A percentile compares a stretch with the other conserved stretches of the same genome.
phyloP scores from a whole-genome alignment of 2,888 invertebrate genomes.

The Thereva nobilitata region DNA sequence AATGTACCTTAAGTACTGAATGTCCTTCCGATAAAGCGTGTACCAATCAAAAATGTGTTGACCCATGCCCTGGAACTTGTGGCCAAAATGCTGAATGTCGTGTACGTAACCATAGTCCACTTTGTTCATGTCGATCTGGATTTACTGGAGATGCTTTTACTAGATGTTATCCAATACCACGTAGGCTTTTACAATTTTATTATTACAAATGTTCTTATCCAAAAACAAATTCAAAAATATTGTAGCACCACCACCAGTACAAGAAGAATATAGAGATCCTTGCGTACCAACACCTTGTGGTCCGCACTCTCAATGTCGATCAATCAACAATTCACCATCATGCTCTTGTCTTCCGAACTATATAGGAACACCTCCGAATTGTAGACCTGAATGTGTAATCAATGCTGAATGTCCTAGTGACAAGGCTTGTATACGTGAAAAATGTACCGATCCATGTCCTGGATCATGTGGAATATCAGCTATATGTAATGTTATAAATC shows the following conservation, averaged over 20 bases:
- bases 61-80: conserved; percentile 68
- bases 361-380: conserved; percentile 72
- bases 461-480: conserved; percentile 74
- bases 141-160: conserved; percentile 78
- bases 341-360: conserved; percentile 69
- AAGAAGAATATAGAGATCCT: conserved; percentile 58
- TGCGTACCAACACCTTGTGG: conserved; percentile 72
- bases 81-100: conserved; percentile 70
- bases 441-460: conserved; percentile 78
- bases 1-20: conserved; percentile 68
- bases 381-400: conserved; percentile 71
- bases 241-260: conserved; percentile 49
- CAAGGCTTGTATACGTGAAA: conserved; percentile 76
- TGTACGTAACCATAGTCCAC: conserved; percentile 76
- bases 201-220: not conserved
- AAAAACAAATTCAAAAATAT: not conserved
- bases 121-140: conserved; percentile 71
- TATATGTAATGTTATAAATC: conserved; percentile 70
- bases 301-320: conserved; percentile 68
- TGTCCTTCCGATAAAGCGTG: conserved; percentile 67
- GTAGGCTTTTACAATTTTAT: conserved; percentile 48
- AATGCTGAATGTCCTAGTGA: conserved; percentile 76
- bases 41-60: conserved; percentile 66
- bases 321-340: conserved; percentile 65
- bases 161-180: conserved; percentile 61